Percentiles rank a stretch among this genome's conserved stretches.
phyloP scores from a whole-genome alignment of 2,113 vertebrate genomes.

The Sphaerodactylus townsendi region DNA sequence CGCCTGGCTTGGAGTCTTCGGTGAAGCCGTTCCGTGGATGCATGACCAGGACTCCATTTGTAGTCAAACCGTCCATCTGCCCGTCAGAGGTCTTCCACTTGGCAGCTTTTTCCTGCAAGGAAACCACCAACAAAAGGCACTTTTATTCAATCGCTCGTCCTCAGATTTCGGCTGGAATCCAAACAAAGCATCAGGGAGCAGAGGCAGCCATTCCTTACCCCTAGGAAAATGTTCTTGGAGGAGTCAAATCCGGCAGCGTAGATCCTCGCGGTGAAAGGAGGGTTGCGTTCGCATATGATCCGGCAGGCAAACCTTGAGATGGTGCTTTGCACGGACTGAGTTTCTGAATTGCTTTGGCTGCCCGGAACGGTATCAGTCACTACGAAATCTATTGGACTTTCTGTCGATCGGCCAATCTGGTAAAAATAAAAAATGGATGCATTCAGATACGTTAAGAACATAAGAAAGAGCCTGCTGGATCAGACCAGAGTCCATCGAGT shows the following conservation, averaged over 20 bases:
- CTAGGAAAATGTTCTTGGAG: slow-evolving; percentile 98
- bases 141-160: not conserved
- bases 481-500: too few relatives aligned
- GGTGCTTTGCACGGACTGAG: slow-evolving; percentile 97
- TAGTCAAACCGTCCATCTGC: slow-evolving; percentile 97
- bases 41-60: slow-evolving; percentile 98
- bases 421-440: slow-evolving; percentile 24
- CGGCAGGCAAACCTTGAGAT: slow-evolving; percentile 98
- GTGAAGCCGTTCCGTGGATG: slow-evolving; percentile 95
- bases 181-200: not conserved
- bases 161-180: slow-evolving; percentile 15
- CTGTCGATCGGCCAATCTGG: slow-evolving; percentile 96
- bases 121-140: slow-evolving; percentile 16
- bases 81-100: slow-evolving; percentile 96
- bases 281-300: slow-evolving; percentile 94
- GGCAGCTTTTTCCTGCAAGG: slow-evolving; percentile 92
- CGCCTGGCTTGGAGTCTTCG: slow-evolving; percentile 94
- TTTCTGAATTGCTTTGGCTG: slow-evolving; percentile 93
- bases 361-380: slow-evolving; percentile 97
- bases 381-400: slow-evolving; percentile 97
- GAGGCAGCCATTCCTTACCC: slow-evolving; percentile 78
- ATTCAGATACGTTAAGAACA: too few relatives aligned
- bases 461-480: too few relatives aligned
- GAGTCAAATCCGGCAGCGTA: slow-evolving; percentile 98
- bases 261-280: slow-evolving; percentile 94